These are phyloP conservation scores for Candidula unifasciata DNA, from an alignment of 2,888 invertebrate genomes.

Conservation along the genomic window DNA sequence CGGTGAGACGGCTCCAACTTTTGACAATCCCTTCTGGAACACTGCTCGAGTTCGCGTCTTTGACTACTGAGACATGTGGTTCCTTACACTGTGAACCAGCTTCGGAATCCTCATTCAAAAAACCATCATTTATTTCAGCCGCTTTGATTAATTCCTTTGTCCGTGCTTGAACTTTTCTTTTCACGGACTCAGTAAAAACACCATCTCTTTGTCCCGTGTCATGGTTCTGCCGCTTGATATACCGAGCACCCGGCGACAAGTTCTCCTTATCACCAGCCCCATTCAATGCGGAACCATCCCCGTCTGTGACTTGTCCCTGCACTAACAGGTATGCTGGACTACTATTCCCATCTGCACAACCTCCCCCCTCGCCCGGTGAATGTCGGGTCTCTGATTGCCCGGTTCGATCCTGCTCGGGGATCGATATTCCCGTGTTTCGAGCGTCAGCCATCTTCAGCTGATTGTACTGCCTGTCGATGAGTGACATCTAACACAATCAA, in stretches of 20 bases:
- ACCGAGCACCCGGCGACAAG: no score
- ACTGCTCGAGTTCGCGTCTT: no score
- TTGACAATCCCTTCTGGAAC: no score
- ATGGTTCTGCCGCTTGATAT: background rate
- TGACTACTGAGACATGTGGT: no score
- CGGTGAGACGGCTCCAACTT: no score
- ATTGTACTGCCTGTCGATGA: background rate
- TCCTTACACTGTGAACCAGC: no score
- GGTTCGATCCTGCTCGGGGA: background rate
- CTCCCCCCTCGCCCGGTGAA: background rate
- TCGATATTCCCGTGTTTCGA: background rate
- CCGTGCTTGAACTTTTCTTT: no score
- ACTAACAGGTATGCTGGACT: background rate
- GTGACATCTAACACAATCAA: background rate
- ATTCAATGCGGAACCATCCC: background rate
- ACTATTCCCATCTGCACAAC: background rate
- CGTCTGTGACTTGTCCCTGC: background rate
- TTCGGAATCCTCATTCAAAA: no score
- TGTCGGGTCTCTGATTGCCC: slow-evolving; percentile 2
- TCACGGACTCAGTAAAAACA: background rate
- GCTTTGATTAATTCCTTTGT: no score
- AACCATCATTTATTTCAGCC: no score
- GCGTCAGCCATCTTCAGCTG: background rate
- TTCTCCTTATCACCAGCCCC: background rate
- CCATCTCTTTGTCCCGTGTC: background rate